These are phyloP conservation scores for Rhinoraja longicauda DNA, from an alignment of 2,797 vertebrate genomes.

Conservation along the genomic window DNA sequence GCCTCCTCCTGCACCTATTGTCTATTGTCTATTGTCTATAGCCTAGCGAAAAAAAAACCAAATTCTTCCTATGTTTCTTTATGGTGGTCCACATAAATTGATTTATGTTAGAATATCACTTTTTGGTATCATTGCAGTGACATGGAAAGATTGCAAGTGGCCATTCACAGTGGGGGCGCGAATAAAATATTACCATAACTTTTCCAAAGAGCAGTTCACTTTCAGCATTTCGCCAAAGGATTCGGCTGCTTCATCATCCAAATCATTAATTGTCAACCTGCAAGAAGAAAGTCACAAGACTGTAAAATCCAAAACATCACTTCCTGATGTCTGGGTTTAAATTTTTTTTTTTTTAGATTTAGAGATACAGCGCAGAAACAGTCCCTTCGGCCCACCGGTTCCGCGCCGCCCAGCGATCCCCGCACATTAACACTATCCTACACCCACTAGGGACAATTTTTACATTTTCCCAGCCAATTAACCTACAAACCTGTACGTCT, in stretches of 20 bases:
- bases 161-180: no score
- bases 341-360: no score
- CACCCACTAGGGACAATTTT: no score
- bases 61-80: neutral
- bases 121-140: neutral
- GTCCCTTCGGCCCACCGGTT: no score
- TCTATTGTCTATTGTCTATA: no score
- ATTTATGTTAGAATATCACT: neutral
- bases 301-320: neutral
- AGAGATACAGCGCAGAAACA: no score
- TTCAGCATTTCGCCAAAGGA: conserved; percentile 69
- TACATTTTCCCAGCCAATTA: no score
- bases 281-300: conserved; percentile 34
- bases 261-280: conserved; percentile 83
- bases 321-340: neutral
- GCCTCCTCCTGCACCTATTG: no score
- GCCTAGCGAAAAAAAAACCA: neutral
- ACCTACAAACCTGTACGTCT: no score
- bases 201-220: conserved; percentile 68
- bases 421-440: no score
- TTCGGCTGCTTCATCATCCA: conserved; percentile 74
- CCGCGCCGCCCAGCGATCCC: no score
- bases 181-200: conserved; percentile 70
- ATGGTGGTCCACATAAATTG: neutral
- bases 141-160: neutral